A percentile compares a stretch with the other conserved stretches of the same genome.
These are phyloP conservation scores for Eumerus sabulonum DNA, from an alignment of 2,888 invertebrate genomes.

Conservation along the genomic window DNA sequence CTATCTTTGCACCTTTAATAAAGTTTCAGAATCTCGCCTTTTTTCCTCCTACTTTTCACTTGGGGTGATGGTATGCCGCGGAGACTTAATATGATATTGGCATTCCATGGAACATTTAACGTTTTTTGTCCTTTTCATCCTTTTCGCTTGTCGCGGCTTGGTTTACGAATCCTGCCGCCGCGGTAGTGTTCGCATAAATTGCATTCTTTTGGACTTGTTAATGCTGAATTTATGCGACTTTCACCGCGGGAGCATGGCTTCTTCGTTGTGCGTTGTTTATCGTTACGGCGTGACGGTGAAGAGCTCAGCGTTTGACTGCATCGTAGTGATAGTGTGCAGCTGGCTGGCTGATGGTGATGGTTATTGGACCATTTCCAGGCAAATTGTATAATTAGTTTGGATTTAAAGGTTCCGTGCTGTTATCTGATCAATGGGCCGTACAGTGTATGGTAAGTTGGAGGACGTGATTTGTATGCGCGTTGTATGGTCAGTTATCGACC, in stretches of 20 bases:
- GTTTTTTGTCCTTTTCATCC: background rate
- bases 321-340: constrained; percentile 9
- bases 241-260: constrained; percentile 24
- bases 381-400: constrained; percentile 65
- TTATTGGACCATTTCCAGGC: constrained; percentile 33
- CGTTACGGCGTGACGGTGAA: constrained; percentile 37
- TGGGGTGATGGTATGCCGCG: background rate
- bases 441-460: background rate
- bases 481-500: no score
- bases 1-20: constrained; percentile 61
- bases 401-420: constrained; percentile 55
- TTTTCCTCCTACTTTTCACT: constrained; percentile 2
- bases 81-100: constrained; percentile 53
- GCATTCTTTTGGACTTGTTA: constrained; percentile 62
- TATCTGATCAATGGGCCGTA: constrained; percentile 61
- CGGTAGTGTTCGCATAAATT: constrained; percentile 46
- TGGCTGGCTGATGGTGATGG: constrained; percentile 15
- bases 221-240: constrained; percentile 64
- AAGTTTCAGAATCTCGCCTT: constrained; percentile 28
- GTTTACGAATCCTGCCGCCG: constrained; percentile 16
- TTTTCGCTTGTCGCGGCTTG: constrained; percentile 8
- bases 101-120: constrained; percentile 36
- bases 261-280: constrained; percentile 60
- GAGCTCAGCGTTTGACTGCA: constrained; percentile 43
- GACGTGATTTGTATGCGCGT: no score